Percentiles rank a stretch among this genome's conserved stretches.
Conservation (phyloP, 1,140 invertebrate species). For the Drosophila tsacasi region DNA sequence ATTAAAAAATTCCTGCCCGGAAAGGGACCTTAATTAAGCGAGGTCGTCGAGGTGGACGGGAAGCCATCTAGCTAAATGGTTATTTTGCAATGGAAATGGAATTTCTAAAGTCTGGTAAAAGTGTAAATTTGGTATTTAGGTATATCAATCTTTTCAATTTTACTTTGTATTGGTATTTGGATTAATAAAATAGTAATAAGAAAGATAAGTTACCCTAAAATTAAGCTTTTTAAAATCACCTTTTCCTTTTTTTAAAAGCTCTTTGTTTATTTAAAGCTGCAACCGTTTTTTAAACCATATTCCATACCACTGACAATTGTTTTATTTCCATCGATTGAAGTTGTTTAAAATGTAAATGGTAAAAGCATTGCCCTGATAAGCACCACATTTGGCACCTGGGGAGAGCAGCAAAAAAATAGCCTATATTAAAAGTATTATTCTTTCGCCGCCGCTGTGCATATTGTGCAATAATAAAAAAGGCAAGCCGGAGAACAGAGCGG, state of each 20-base stretch:
- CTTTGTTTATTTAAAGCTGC: background rate
- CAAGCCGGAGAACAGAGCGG: slow-evolving; percentile 20
- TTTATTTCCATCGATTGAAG: slow-evolving; percentile 20
- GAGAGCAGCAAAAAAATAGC: slow-evolving; percentile 40
- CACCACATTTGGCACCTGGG: slow-evolving; percentile 67
- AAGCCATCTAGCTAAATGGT: slow-evolving; percentile 13
- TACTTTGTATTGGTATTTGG: no score
- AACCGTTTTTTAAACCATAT: background rate
- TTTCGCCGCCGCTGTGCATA: slow-evolving; percentile 61
- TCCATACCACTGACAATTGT: background rate
- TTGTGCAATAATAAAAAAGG: slow-evolving; percentile 68
- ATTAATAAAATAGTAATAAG: background rate
- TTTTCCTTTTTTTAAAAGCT: no score
- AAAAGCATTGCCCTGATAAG: slow-evolving; percentile 71
- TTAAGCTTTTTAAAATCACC: background rate
- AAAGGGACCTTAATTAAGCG: slow-evolving; percentile 73
- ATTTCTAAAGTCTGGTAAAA: background rate
- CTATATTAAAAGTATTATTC: slow-evolving; percentile 75
- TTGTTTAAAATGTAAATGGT: slow-evolving; percentile 61
- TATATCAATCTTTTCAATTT: background rate
- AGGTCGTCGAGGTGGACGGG: slow-evolving; percentile 1
- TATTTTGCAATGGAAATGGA: slow-evolving; percentile 20
- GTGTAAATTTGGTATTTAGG: background rate
- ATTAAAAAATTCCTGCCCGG: slow-evolving; percentile 64
- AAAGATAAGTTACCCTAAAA: no score